phyloP scores from a whole-genome alignment of 2,888 invertebrate genomes.

The Drosophila basisetae region DNA sequence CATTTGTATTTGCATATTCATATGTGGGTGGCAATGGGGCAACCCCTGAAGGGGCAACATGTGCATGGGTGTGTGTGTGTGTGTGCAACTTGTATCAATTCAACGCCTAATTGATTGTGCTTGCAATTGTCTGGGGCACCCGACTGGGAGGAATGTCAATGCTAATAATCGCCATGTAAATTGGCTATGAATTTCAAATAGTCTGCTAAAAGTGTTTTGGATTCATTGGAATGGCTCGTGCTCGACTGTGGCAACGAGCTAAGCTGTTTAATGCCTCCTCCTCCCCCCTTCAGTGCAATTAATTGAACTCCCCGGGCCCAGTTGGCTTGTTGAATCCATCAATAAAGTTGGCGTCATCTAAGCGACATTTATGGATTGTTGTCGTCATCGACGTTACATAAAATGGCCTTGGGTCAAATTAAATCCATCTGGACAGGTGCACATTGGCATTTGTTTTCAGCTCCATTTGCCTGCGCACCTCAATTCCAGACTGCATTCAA shows the following conservation, averaged over 20 bases:
- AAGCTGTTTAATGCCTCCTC: constrained; percentile 44
- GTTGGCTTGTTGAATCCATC: constrained; percentile 73
- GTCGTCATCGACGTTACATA: constrained; percentile 11
- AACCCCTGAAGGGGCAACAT: constrained; percentile 15
- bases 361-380: constrained; percentile 78
- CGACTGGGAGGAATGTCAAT: constrained; percentile 75
- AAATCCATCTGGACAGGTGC: constrained; percentile 19
- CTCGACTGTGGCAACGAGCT: constrained; percentile 14
- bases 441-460: constrained; percentile 14
- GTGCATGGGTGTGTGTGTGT: constrained; percentile 12
- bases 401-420: constrained; percentile 27
- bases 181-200: constrained; percentile 73
- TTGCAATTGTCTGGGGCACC: constrained; percentile 69
- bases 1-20: constrained; percentile 49
- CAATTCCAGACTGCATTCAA: constrained; percentile 1
- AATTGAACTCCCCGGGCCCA: neutral
- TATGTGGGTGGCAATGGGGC: constrained; percentile 38
- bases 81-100: constrained; percentile 50
- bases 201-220: constrained; percentile 42
- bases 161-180: constrained; percentile 80
- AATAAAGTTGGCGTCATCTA: constrained; percentile 71
- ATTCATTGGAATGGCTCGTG: constrained; percentile 44
- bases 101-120: constrained; percentile 78
- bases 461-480: constrained; percentile 18
- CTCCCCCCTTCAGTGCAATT: constrained; percentile 18